phyloP scores from a whole-genome alignment of 2,888 invertebrate species.

The Drosophila imparisetae region DNA sequence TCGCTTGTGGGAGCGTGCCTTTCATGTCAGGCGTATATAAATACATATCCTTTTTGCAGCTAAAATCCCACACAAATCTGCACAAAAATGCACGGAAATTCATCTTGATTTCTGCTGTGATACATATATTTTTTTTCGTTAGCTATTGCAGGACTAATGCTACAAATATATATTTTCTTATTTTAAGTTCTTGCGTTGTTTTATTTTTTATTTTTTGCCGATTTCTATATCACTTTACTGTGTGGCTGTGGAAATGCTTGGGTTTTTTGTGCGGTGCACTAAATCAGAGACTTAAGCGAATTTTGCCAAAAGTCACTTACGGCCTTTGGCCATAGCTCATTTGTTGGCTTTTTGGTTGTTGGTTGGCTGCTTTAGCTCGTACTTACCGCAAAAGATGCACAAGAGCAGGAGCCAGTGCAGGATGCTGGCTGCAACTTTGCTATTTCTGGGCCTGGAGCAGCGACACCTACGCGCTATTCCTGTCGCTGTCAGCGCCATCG shows the following conservation, averaged over 20 bases:
- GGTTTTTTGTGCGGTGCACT: constrained; percentile 48
- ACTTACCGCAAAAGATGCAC: constrained; percentile 69
- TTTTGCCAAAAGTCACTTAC: constrained; percentile 71
- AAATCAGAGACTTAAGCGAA: constrained; percentile 74
- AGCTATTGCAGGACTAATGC: constrained; percentile 47
- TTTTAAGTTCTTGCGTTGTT: not conserved
- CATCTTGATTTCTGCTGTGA: constrained; percentile 73
- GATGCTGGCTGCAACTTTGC: constrained; percentile 35
- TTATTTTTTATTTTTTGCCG: not conserved
- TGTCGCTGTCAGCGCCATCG: constrained; percentile 19
- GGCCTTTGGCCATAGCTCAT: constrained; percentile 61
- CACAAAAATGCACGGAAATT: constrained; percentile 76
- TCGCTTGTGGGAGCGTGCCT: constrained; percentile 28
- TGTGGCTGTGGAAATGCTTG: constrained; percentile 23
- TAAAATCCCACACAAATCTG: constrained; percentile 61
- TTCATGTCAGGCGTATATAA: constrained; percentile 18
- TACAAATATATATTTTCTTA: constrained; percentile 32
- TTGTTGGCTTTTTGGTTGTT: constrained; percentile 34
- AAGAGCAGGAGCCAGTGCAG: constrained; percentile 54
- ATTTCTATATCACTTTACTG: constrained; percentile 54
- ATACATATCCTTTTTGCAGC: constrained; percentile 12
- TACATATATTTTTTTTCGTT: constrained; percentile 15
- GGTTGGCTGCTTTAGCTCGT: constrained; percentile 6
- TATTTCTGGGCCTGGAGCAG: constrained; percentile 35
- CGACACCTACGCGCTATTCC: constrained; percentile 57